Percentiles rank a stretch among this genome's conserved stretches.
Evolutionary conservation across 2,797 vertebrate species (phyloP).

Genomic region (Hydrolagus colliei): DNA sequence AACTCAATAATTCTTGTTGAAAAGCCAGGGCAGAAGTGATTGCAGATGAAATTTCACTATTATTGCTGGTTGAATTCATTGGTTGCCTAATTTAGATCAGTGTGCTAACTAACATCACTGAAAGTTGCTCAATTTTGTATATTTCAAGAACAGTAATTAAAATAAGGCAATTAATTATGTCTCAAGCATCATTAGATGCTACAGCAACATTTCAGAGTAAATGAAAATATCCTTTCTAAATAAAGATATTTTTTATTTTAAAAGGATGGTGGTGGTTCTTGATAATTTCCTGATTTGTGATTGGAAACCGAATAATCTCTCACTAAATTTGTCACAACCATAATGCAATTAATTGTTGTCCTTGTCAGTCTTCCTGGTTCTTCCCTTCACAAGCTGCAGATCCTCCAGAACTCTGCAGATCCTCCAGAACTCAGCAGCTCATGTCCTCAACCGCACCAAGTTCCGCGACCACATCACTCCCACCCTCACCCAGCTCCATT

Average conservation of each 20-base stretch:
- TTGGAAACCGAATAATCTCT: neutral
- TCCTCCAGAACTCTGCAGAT: too few species aligned
- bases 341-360: neutral
- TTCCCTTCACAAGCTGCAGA: too few species aligned
- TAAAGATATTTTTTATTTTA: neutral
- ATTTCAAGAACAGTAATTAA: neutral
- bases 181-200: neutral
- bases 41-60: constrained; percentile 2
- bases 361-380: too few species aligned
- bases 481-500: too few species aligned
- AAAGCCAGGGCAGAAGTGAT: neutral
- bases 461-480: too few species aligned
- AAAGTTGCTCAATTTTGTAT: neutral
- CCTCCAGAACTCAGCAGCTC: too few species aligned
- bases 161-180: neutral
- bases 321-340: neutral
- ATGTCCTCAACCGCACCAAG: too few species aligned
- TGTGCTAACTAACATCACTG: neutral
- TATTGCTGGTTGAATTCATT: neutral
- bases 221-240: neutral
- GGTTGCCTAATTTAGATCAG: neutral
- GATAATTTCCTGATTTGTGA: neutral
- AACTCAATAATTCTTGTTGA: neutral
- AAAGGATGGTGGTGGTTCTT: neutral
- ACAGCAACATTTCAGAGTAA: neutral